Evolutionary conservation across 1,140 invertebrate species (phyloP), one percentile per base, ranked within the genome.

Genomic region (Drosophila tristis): DNA sequence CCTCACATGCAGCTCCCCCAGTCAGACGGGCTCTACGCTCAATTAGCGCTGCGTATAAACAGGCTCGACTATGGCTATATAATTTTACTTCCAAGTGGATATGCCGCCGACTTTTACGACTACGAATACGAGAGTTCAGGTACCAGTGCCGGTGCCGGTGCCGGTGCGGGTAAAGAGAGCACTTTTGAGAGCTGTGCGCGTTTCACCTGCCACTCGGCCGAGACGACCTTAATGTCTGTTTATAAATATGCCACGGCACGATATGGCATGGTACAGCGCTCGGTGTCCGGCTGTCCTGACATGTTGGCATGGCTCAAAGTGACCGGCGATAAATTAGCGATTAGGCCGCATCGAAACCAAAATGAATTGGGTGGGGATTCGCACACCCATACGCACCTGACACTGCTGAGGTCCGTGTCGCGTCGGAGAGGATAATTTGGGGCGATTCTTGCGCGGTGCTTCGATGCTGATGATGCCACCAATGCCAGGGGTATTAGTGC

Each of bases 371-470:
- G 44, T 7, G n/a, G 5, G 2, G 8, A 26, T 49, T 31, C 31
- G 31, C 31, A 54, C 7, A 54, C 15, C 7, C 50, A 31, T 35
- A 51, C 93, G 94, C 92, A 96, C 95, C 94, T 95, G 95, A 92
- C 96, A 96, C 89, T 96, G 95, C 81, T 96, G 96, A 53, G 96
- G 95, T 54, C 96, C 96, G 92, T 96, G 96, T 60, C 96, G 93
- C 89, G 96, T 96, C 23, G 96, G 96, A 35, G 96, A 96, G 26
- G 95, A 94, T 72, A 96, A 94, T 91, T 96, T 96, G 4, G 95
- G 94, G 67, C 95, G 94, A 73, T 95, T 93, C 90, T 95, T 96
- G 95, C 96, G n/a, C 26, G 72, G 77, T 8, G 81, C 74, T 20
- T 77, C 80, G 23, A 78, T 64, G 48, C 74, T 86, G 55, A 79